Conservation (phyloP, 2,888 invertebrate species). For the Prosopocoilus inquinatus region DNA sequence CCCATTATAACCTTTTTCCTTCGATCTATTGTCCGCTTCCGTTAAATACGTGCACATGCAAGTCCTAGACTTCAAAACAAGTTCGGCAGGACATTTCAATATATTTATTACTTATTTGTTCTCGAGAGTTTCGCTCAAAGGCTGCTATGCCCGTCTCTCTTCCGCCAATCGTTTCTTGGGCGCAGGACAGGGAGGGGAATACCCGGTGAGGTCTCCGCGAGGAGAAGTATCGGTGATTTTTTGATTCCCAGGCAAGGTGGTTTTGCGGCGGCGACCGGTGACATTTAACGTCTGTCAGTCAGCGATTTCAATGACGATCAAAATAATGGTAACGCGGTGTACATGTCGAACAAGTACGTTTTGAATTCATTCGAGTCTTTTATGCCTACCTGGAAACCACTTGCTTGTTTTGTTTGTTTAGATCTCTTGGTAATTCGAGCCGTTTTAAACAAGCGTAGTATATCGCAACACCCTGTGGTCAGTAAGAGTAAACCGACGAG, state of each 20-base stretch:
- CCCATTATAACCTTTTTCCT: conserved; percentile 44
- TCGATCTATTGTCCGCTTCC: conserved; percentile 32
- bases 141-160: not conserved
- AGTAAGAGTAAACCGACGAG: too few relatives aligned
- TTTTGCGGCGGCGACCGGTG: conserved; percentile 29
- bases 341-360: conserved; percentile 36
- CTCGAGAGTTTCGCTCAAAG: conserved; percentile 10
- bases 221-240: conserved; percentile 29
- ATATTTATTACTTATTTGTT: conserved; percentile 20
- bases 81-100: conserved; percentile 28
- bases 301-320: conserved; percentile 8
- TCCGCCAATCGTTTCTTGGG: not conserved
- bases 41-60: conserved; percentile 21
- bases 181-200: conserved; percentile 15
- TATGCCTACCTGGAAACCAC: conserved; percentile 22
- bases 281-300: conserved; percentile 37
- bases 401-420: conserved; percentile 24
- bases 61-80: conserved; percentile 30
- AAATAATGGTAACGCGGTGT: conserved; percentile 19
- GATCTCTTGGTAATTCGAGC: too few relatives aligned
- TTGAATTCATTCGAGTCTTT: conserved; percentile 18
- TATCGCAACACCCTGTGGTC: too few relatives aligned
- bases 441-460: too few relatives aligned
- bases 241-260: conserved; percentile 47
- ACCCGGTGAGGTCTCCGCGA: conserved; percentile 3